Base-by-base conservation (phyloP, 2,113 vertebrate genomes). In the Nannobrachium achirus region DNA sequence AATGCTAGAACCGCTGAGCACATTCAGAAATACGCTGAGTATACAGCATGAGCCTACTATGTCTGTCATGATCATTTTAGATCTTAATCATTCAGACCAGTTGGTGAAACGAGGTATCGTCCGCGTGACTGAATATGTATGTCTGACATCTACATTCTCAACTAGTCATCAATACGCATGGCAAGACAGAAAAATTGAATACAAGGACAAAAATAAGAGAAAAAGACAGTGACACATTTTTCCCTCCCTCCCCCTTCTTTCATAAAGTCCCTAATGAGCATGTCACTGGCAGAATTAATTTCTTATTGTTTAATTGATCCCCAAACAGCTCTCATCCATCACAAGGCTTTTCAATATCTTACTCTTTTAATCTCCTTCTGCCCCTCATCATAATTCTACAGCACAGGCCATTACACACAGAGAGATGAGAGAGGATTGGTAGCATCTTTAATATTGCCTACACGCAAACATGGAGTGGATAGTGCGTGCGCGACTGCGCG, bases 231-330 rank as follows among this genome's bases (percentile, higher is more conserved):
- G 66, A 71, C 65, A 72, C 64, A 66, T 79, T 69, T 75, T 65
- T 60, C 33, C 71, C 57, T 69, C 67, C 57, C 64, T 79, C 72
- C 68, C 66, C 51, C 72, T 78, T 71, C 51, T 56, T 86, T 79
- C 68, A 78, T 66, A 56, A 65, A 49, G 60, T 85, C 90, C 57
- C 84, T 91, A 92, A 93, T 91, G 89, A 93, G 88, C 85, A 82
- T 90, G 92, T 92, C 84, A 68, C 76, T 71, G 81, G 86, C 87
- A 81, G 81, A 89, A 92, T 92, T 90, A 81, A 92, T 92, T 84
- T 87, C 71, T 83, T 86, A 90, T 84, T 89, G 85, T 91, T 85
- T 91, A 89, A 92, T 78, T 92, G 89, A 92, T 93, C 85, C 78
- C 80, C 67, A 78, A 86, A 85, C 88, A 88, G 82, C 33, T 40